Evolutionary conservation across 2,888 invertebrate genomes (phyloP).

Genomic region (Monochamus alternatus): DNA sequence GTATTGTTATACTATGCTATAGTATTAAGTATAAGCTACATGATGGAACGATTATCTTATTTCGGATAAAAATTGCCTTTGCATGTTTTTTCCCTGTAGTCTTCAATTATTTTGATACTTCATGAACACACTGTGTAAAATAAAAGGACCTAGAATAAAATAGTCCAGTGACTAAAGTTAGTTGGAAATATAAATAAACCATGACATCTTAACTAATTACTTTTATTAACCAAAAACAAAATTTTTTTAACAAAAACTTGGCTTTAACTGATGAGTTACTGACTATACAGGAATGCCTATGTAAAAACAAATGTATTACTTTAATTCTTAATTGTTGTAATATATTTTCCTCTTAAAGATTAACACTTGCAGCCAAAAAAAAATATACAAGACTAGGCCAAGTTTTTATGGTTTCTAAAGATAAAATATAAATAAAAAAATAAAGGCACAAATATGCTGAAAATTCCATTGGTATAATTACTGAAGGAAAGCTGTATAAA

Average conservation of each 20-base stretch:
- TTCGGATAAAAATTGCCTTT: too few species aligned
- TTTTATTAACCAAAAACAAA: slow-evolving; percentile 60
- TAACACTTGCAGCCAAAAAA: slow-evolving; percentile 24
- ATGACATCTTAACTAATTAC: slow-evolving; percentile 32
- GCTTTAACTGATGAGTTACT: slow-evolving; percentile 45
- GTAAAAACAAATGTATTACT: slow-evolving; percentile 34
- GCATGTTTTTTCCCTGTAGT: too few species aligned
- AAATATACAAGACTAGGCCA: slow-evolving; percentile 54
- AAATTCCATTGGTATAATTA: slow-evolving; percentile 52
- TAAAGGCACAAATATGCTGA: slow-evolving; percentile 61
- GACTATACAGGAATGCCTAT: slow-evolving; percentile 41
- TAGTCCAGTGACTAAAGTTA: too few species aligned
- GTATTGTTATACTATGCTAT: too few species aligned
- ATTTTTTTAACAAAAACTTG: slow-evolving; percentile 57
- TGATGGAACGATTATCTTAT: too few species aligned
- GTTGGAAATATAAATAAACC: neutral
- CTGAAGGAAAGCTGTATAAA: slow-evolving; percentile 38
- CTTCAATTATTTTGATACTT: too few species aligned
- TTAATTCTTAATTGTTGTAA: slow-evolving; percentile 42
- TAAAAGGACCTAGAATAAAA: too few species aligned
- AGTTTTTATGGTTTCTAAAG: slow-evolving; percentile 52
- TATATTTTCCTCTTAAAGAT: slow-evolving; percentile 12
- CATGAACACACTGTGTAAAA: too few species aligned
- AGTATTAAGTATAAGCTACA: too few species aligned
- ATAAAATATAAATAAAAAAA: slow-evolving; percentile 58